Evolutionary conservation across 92 coral and sea anemone genomes (phyloP), one percentile per base, ranked within the genome.

Genomic region (Metridium senile): DNA sequence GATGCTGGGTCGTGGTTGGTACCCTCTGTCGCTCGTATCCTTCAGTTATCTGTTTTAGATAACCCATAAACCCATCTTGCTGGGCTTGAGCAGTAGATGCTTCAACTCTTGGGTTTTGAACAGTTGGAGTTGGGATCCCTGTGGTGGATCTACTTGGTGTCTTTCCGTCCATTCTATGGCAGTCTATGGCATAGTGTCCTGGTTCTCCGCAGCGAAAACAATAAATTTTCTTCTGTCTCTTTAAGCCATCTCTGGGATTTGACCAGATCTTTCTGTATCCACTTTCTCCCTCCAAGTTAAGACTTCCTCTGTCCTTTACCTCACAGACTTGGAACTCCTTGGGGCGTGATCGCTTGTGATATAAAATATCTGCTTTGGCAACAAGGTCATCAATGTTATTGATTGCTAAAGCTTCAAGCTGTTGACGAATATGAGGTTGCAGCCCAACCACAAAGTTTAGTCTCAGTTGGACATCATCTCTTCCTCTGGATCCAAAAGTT

Each of bases 171-270:
- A 11, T 49, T 22, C 31, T 45, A 6, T 54, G 76, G 21, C 76
- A 71, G 22, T 54, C 65, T 52, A 63, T 32, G 31, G 76, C 76
- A 71, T 54, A 11, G 65, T 71, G 76, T 53, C 76, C 76, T 53
- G 66, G 46, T 23, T 54, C 76, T 4, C 76, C 76, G 11, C 76
- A 71, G 49, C 66, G 76, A 35, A 11, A 71, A 21, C 65, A 53
- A 28, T 71, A 43, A 16, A 63, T 63, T 11, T 18, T 31, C 18
- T 20, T 71, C 13, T 4, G 26, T 52, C 76, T 0, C 65, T 20
- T 71, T 2, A 28, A 22, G 51, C 18, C 18, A 23, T 52, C 53
- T 71, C 66, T 4, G 17, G 16, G 66, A 9, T 71, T 53, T 3
- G 51, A 0, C 76, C 63, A 71, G 30, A 19, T 54, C 2, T 11